phyloP scores from a whole-genome alignment of 2,888 invertebrate species.

The Cheilosia urbana region DNA sequence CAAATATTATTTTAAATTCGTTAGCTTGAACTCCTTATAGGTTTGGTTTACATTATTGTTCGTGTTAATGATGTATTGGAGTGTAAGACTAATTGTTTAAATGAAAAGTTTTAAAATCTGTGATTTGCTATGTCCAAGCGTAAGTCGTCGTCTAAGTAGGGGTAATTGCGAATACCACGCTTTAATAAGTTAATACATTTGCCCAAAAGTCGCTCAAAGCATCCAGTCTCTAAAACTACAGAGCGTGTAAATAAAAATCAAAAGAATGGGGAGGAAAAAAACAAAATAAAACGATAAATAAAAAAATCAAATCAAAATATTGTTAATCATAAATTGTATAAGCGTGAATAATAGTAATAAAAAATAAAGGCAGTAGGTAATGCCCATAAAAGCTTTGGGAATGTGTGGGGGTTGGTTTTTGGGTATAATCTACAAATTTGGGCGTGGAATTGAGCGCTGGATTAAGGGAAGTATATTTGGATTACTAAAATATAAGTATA shows the following conservation, averaged over 20 bases:
- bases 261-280: slow-evolving; percentile 58
- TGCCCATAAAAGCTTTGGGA: slow-evolving; percentile 25
- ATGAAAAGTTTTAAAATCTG: slow-evolving; percentile 62
- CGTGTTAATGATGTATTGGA: background rate
- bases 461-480: slow-evolving; percentile 13
- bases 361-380: background rate
- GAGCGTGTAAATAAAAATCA: slow-evolving; percentile 68
- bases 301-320: slow-evolving; percentile 54
- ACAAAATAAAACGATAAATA: slow-evolving; percentile 69
- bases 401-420: background rate
- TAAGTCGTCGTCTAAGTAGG: slow-evolving; percentile 82
- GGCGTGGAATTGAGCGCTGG: slow-evolving; percentile 33
- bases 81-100: background rate
- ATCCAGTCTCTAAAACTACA: slow-evolving; percentile 82
- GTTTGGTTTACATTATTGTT: background rate
- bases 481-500: slow-evolving; percentile 13
- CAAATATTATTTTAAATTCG: background rate
- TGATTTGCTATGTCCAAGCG: slow-evolving; percentile 80
- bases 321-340: slow-evolving; percentile 40
- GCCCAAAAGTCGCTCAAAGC: slow-evolving; percentile 83
- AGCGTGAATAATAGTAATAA: slow-evolving; percentile 39
- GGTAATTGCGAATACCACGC: slow-evolving; percentile 82
- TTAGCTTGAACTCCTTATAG: slow-evolving; percentile 9
- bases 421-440: slow-evolving; percentile 14
- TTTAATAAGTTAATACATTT: slow-evolving; percentile 81